Evolutionary conservation across 2,113 vertebrate species (phyloP).

Genomic region (Sapajus apella): DNA sequence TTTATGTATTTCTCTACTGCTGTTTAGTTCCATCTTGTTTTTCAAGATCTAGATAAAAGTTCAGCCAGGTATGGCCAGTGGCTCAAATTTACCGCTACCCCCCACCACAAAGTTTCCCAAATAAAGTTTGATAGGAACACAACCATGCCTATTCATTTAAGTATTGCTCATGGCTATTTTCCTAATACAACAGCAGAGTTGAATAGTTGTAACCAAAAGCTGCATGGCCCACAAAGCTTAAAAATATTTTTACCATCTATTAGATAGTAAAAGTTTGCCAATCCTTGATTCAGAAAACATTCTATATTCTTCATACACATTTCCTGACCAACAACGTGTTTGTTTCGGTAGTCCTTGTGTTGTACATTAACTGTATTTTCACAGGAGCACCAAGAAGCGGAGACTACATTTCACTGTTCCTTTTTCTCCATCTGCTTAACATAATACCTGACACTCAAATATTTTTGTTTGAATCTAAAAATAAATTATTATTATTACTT

Average conservation of each 20-base stretch:
- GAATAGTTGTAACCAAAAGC: background rate
- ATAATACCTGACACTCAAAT: background rate
- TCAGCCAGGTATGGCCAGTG: background rate
- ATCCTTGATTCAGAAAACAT: background rate
- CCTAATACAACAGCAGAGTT: background rate
- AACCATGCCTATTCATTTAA: accelerated
- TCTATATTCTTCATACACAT: too few relatives aligned
- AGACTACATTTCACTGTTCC: background rate
- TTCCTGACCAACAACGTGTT: background rate
- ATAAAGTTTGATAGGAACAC: background rate
- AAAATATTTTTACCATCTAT: background rate
- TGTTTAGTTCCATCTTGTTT: background rate
- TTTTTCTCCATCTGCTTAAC: background rate
- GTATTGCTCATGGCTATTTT: accelerated
- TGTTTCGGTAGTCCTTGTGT: background rate
- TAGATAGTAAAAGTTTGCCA: background rate
- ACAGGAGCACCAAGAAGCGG: accelerated
- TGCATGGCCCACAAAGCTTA: background rate
- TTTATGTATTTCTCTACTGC: background rate
- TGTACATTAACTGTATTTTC: background rate
- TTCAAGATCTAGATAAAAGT: background rate
- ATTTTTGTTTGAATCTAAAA: background rate
- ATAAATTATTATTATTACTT: background rate
- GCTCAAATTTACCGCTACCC: background rate
- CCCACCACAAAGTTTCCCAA: background rate